Evolutionary conservation across 2,888 invertebrate genomes (phyloP), one percentile per base, ranked within the genome.

Genomic region (Andricus quercusramuli): DNA sequence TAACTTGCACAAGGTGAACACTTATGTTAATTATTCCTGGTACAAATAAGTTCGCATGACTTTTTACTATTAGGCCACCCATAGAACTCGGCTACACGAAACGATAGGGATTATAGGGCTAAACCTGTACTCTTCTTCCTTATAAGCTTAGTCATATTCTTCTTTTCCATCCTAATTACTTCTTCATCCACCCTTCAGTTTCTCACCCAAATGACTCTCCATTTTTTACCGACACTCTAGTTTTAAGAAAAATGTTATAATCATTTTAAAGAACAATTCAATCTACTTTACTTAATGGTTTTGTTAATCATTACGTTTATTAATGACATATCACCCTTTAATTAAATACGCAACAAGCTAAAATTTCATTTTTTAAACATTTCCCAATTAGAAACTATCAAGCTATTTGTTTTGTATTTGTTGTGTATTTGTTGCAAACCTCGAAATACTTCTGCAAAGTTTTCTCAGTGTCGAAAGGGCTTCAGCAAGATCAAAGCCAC

Each of bases 31-130:
- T 90, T 90, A 90, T 87, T 87, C 84, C 78, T 79, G 82, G 80
- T 83, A 88, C 86, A 88, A 89, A 90, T 89, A 88, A 86, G 87
- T 82, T 90, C 77, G 90, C 89, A 86, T 90, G 90, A 87, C 85
- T 85, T 83, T 87, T 87, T 85, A 82, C 86, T 85, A 89, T 90
- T 85, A 88, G 80, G 79, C 70, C 29, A 41, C 65, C 59, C 77
- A 68, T 87, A 86, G 88, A 84, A 84, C 78, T 79, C 65, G 68
- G 37, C 64, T 83, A 76, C 89, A 87, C 87, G 87, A 83, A 86
- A 87, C 82, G 79, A 80, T 81, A 37, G 80, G 81, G n/a, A 44
- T 44, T 44, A 37, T 8, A 44, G 56, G 56, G n/a, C n/a, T 56
- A 6, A 56, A 11, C 20, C 20, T 56, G 82, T 82, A 80, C 82